These are phyloP conservation scores for Drosophila trapezifrons DNA, from an alignment of 1,140 invertebrate genomes.

Conservation along the genomic window DNA sequence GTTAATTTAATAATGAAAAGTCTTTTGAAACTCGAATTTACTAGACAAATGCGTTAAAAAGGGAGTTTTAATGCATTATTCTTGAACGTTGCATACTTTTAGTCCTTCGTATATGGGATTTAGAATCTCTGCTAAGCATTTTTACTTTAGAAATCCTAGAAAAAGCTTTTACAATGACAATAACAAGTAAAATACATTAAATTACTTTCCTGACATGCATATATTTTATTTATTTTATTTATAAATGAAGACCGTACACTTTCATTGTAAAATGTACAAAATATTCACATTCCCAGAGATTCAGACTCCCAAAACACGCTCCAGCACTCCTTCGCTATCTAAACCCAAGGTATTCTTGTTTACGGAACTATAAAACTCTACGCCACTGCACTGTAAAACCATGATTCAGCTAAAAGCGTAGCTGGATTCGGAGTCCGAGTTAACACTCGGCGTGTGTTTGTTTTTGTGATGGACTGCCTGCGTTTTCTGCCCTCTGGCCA, in stretches of 20 bases:
- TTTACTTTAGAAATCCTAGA: too few species aligned
- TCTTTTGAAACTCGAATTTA: too few species aligned
- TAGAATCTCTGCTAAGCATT: too few species aligned
- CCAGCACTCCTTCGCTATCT: neutral
- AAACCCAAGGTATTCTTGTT: neutral
- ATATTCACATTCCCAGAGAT: neutral
- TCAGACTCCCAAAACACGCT: neutral
- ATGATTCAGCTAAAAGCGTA: slow-evolving; percentile 22
- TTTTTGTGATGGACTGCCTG: slow-evolving; percentile 59
- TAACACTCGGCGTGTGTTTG: slow-evolving; percentile 45
- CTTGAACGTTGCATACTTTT: too few species aligned
- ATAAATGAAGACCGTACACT: neutral
- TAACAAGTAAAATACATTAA: too few species aligned
- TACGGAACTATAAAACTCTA: slow-evolving; percentile 19
- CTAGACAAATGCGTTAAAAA: too few species aligned
- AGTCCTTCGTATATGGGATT: too few species aligned
- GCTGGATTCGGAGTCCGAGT: slow-evolving; percentile 26
- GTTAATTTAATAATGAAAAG: neutral
- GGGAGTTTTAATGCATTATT: too few species aligned
- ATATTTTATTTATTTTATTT: too few species aligned
- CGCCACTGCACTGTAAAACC: slow-evolving; percentile 23
- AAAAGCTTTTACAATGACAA: too few species aligned
- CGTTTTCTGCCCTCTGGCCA: slow-evolving; percentile 42
- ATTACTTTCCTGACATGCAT: too few species aligned
- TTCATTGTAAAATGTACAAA: neutral